Base-by-base conservation (phyloP, 2,113 vertebrate genomes). In the Serinus canaria region DNA sequence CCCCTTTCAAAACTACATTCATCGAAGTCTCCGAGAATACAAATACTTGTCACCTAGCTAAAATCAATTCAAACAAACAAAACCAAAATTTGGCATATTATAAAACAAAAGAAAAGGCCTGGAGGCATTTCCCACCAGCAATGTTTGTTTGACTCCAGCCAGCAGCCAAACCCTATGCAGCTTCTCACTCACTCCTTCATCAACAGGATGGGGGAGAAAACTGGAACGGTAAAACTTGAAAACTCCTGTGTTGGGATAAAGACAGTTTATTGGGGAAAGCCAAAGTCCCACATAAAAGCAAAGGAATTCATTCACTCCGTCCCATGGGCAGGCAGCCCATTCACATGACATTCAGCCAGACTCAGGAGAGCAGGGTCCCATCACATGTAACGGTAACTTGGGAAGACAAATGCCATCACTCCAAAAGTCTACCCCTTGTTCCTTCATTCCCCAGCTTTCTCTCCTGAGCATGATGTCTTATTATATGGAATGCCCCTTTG, bases 101-200 rank as follows among this genome's bases (percentile, higher is more conserved):
- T 21, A 59, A 46, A 52, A 82, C 23, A 11, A 70, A 59, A 46
- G 11, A 33, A 56, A 39, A 62, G 3, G 4, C 35, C 23, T 75
- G 15, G 31, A 62, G 20, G 5, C 6, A 33, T 85, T 83, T 85
- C 41, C 27, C 12, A 44, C 35, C 22, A 58, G 16, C 10, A 10
- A 3, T 63, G 39, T 37, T 83, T 63, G 39, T 37, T 83, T 63
- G 20, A 53, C 25, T 30, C 39, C 28, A 63, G 13, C 9, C 21
- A 63, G 58, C 27, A 37, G 41, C 14, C 22, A 46, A 73, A 44
- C 11, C 5, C n/a, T 14, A 46, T 0, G 0, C 27, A 55, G 33
- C 47, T 37, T 33, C 33, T 83, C 3, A 37, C 33, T 83, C 3
- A 37, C 6, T 53, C 22, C 47, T 63, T 43, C 47, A 46, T 44